Evolutionary conservation across 23 tunicate genomes (phyloP).

Genomic region (Ciona savignyi): DNA sequence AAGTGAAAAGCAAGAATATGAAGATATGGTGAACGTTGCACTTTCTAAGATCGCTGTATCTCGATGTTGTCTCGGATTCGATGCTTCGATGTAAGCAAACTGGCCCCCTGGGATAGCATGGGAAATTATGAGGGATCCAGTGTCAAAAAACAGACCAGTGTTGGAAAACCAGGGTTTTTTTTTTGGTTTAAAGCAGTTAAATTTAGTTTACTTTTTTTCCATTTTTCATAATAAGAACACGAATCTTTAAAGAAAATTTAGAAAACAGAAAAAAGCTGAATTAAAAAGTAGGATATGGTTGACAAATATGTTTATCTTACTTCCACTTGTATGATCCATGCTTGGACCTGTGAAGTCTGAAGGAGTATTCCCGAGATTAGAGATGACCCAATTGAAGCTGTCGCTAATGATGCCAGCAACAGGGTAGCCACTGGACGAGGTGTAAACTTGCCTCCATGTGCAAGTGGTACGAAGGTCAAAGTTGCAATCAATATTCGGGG

Average conservation of each 20-base stretch:
- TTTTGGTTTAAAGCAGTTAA: too few relatives aligned
- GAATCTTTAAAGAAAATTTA: too few relatives aligned
- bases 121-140: too few relatives aligned
- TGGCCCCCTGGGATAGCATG: conserved; percentile 45
- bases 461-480: conserved; percentile 38
- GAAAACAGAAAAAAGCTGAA: too few relatives aligned
- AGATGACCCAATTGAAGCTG: conserved; percentile 64
- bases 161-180: too few relatives aligned
- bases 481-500: conserved; percentile 27
- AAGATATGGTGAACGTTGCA: conserved; percentile 8
- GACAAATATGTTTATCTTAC: too few relatives aligned
- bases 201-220: too few relatives aligned
- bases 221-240: too few relatives aligned
- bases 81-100: conserved; percentile 82
- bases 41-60: conserved; percentile 50
- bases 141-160: too few relatives aligned
- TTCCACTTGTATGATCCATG: conserved; percentile 42
- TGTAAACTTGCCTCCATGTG: conserved; percentile 42
- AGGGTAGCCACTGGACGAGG: not conserved
- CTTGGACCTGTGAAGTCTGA: conserved; percentile 62
- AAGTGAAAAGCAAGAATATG: conserved; percentile 39
- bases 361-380: conserved; percentile 18
- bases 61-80: conserved; percentile 35
- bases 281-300: too few relatives aligned
- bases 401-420: conserved; percentile 12